Evolutionary conservation across 37 sponge, comb jelly and placozoan genomes (phyloP).

Genomic region (Theonella swinhoei): DNA sequence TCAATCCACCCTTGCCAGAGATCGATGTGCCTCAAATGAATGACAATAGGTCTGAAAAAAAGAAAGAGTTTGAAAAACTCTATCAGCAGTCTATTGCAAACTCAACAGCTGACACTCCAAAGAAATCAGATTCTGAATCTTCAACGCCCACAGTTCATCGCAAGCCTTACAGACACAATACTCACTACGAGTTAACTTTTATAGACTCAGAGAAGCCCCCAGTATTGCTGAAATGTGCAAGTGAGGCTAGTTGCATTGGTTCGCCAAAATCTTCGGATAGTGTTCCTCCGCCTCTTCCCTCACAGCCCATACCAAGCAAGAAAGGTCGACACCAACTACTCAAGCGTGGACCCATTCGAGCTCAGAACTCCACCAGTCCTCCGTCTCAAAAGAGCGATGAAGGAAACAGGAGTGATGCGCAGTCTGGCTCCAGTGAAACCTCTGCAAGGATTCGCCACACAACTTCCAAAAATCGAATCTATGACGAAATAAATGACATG

Average conservation of each 20-base stretch:
- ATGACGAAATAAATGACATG: background rate
- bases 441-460: too few species aligned
- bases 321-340: constrained; percentile 1
- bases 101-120: background rate
- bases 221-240: background rate
- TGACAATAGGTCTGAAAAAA: background rate
- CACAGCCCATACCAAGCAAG: constrained; percentile 24
- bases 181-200: background rate
- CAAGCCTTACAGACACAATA: background rate
- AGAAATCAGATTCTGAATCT: background rate
- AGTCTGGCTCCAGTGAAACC: background rate
- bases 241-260: background rate
- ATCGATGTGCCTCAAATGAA: background rate
- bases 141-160: background rate
- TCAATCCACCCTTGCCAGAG: background rate
- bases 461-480: background rate
- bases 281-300: constrained; percentile 32
- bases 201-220: background rate
- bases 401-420: background rate
- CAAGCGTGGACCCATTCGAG: background rate
- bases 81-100: background rate
- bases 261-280: background rate
- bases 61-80: background rate
- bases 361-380: background rate
- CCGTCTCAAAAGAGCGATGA: background rate